These are phyloP conservation scores for Hydrozoanthus gracilis DNA, from an alignment of 92 coral and sea anemone genomes.

Conservation along the genomic window DNA sequence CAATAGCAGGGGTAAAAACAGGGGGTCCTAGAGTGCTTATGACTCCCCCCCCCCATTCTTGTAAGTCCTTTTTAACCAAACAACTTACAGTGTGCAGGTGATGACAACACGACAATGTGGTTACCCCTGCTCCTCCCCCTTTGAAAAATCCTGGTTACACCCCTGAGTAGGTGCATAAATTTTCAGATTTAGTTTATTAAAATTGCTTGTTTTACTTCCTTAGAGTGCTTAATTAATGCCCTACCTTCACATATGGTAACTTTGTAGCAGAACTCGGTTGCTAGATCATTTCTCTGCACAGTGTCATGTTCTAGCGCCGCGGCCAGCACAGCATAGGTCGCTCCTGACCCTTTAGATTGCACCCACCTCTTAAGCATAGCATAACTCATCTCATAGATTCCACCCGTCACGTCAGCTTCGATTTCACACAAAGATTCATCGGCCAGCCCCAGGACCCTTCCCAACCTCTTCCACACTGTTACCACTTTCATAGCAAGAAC, in stretches of 20 bases:
- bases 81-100: no score
- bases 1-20: no score
- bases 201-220: no score
- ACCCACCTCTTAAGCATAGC: conserved; percentile 71
- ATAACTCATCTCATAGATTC: conserved; percentile 56
- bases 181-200: no score
- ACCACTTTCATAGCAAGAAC: conserved; percentile 50
- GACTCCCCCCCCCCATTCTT: no score
- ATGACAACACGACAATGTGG: no score
- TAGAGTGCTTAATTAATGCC: no score
- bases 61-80: no score
- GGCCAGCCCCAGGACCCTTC: conserved; percentile 56
- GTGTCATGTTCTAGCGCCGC: conserved; percentile 53
- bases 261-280: background rate
- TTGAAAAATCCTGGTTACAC: no score
- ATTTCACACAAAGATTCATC: conserved; percentile 60
- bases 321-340: conserved; percentile 63
- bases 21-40: no score
- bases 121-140: no score
- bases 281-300: conserved; percentile 56
- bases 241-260: background rate
- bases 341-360: conserved; percentile 50
- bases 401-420: conserved; percentile 38
- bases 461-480: conserved; percentile 65
- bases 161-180: no score